Base-by-base conservation (phyloP, 2,888 invertebrate species). In the Cataglyphis livida region DNA sequence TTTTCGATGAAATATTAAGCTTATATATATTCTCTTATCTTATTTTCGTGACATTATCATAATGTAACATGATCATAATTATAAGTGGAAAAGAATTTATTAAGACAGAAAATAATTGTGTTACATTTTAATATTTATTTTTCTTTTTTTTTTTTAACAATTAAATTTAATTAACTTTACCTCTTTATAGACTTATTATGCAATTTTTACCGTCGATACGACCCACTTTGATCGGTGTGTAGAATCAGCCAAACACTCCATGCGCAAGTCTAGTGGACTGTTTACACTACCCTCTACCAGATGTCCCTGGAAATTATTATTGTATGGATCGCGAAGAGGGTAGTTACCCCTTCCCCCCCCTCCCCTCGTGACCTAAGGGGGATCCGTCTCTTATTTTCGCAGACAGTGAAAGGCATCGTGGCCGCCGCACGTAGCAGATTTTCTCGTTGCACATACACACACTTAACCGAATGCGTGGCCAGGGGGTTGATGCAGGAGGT, bases 321-420 rank as follows among this genome's bases (percentile, higher is more conserved):
- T 57, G 83, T 89, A 89, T 89, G 82, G 89, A 89, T 89, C 90
- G 90, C 54, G 38, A 62, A n/a, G 64, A 83, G 83, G 89, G 88
- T 89, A 62, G 84, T 84, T 82, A 84, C 84, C 84, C 89, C 25
- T 1, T 1, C 25, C 25, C 25, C 25, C 25, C 25, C 25, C 1
- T 1, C 25, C 25, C 25, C 25, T 1, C 68, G 79, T 84, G 81
- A 78, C 81, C 57, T 74, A 62, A 48, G 48, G 48, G 35, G 73
- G 62, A 82, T 70, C 44, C 78, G 44, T 59, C 65, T 83, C 51
- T 82, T 62, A 81, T 68, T 76, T 78, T 65, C 54, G 62, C 74
- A 10, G 79, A 59, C 82, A 73, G 89, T 86, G 62, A 32, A 59
- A 66, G 44, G 68, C 71, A 25, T 35, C n/a, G 76, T 38, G 51